A percentile compares a stretch with the other conserved stretches of the same genome.
Conservation (phyloP, 1,140 invertebrate genomes). For the Psix sp. region DNA sequence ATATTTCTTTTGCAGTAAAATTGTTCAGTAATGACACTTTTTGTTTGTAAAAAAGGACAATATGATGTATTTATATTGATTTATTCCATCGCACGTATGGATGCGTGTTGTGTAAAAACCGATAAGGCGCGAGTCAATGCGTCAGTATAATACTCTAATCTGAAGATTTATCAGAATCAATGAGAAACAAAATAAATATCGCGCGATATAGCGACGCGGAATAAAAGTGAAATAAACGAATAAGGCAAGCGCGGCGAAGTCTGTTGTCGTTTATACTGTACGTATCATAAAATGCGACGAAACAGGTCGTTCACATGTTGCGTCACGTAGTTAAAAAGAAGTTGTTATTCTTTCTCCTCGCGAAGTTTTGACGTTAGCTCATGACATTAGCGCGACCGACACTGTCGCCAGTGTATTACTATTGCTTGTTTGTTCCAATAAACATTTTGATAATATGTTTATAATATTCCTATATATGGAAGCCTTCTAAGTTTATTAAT, state of each 20-base stretch:
- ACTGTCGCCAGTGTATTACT: too few species aligned
- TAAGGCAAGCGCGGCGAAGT: constrained; percentile 46
- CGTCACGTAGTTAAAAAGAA: constrained; percentile 39
- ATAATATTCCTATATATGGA: too few species aligned
- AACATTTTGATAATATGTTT: too few species aligned
- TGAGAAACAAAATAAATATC: constrained; percentile 60
- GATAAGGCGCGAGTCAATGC: constrained; percentile 59
- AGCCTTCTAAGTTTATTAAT: too few species aligned
- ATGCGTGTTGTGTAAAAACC: constrained; percentile 55
- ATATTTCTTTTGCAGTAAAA: constrained; percentile 43
- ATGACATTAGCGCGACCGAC: too few species aligned
- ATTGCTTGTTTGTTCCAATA: too few species aligned
- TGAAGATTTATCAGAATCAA: constrained; percentile 61
- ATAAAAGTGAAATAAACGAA: constrained; percentile 58
- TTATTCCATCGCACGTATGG: constrained; percentile 47
- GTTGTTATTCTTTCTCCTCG: constrained; percentile 37
- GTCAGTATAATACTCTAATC: constrained; percentile 60
- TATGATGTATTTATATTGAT: constrained; percentile 51
- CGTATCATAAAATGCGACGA: constrained; percentile 51
- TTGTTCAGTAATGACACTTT: constrained; percentile 48
- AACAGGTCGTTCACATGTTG: constrained; percentile 45
- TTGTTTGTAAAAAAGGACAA: constrained; percentile 26
- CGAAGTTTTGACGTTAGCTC: too few species aligned
- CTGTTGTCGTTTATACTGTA: constrained; percentile 47
- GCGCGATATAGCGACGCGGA: constrained; percentile 50